Base-by-base conservation (phyloP, 2,888 invertebrate species). In the Doris montereyensis region DNA sequence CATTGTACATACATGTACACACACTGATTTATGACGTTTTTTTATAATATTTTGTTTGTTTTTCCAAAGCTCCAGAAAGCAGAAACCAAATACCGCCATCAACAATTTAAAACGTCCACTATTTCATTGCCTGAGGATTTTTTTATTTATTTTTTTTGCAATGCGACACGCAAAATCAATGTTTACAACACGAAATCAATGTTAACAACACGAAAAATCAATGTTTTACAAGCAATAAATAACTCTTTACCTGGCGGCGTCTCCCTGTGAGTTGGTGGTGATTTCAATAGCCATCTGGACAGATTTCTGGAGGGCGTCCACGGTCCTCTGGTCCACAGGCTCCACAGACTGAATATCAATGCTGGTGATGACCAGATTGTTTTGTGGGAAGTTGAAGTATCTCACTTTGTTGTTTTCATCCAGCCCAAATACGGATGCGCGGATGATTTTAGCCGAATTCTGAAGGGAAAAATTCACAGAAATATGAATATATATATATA, bases 251-350 rank as follows among this genome's bases (percentile, higher is more conserved):
- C 91, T 91, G 26, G 93, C 93, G 60, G 92, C 88, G 28, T 92
- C 93, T 84, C 93, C 93, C 86, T 93, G 93, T 10, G 92, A 92
- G 85, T 92, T 92, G 76, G 93, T 93, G 2, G 93, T 93, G 83
- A 93, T 93, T 85, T 93, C 93, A 81, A 93, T 93, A 82, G 93
- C 93, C 67, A 93, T 87, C 84, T 93, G 93, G 10, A 93, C 93
- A 52, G 92, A 92, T 84, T 93, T 93, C 89, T 91, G 91, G 62
- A 93, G 88, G 2, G 93, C 88, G 85, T 93, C 93, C 17, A 92
- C 86, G 1, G 93, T 93, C 32, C 92, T 85, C 87, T 93, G 93
- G 85, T 93, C 93, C 0, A 93, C 93, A 2, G 93, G 93, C 83
- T 93, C 93, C 60, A 93, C 93, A 34, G 92, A 92, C 85, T 92